Evolutionary conservation across 53 echinoderm and acorn worm genomes (phyloP).

Genomic region (Glandiceps talaboti): DNA sequence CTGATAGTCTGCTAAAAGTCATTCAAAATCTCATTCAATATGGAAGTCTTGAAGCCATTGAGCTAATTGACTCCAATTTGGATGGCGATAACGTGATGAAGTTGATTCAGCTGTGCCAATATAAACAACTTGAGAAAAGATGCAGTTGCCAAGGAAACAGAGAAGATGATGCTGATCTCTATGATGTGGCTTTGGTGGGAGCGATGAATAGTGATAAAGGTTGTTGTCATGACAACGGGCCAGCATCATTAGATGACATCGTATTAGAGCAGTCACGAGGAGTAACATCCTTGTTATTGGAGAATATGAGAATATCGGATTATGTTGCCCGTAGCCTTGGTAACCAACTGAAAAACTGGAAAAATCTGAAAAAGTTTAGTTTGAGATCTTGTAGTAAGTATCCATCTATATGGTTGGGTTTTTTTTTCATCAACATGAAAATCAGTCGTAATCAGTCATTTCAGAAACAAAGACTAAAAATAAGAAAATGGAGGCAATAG

Average conservation of each 20-base stretch:
- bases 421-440: too few relatives aligned
- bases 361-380: neutral
- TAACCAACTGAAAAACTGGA: neutral
- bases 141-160: neutral
- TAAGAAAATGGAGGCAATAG: too few relatives aligned
- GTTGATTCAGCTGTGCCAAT: neutral
- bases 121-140: neutral
- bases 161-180: neutral
- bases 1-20: neutral
- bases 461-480: too few relatives aligned
- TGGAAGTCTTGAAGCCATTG: neutral
- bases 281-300: too few relatives aligned
- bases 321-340: neutral
- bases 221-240: too few relatives aligned
- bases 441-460: too few relatives aligned
- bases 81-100: neutral
- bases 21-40: neutral
- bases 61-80: neutral
- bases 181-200: neutral
- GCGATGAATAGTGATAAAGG: neutral
- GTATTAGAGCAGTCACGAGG: too few relatives aligned
- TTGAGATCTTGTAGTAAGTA: neutral
- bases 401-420: too few relatives aligned
- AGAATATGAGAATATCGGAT: neutral
- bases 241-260: too few relatives aligned